Evolutionary conservation across 1,140 invertebrate species (phyloP), one percentile per base, ranked within the genome.

Genomic region (Drosophila obscura): DNA sequence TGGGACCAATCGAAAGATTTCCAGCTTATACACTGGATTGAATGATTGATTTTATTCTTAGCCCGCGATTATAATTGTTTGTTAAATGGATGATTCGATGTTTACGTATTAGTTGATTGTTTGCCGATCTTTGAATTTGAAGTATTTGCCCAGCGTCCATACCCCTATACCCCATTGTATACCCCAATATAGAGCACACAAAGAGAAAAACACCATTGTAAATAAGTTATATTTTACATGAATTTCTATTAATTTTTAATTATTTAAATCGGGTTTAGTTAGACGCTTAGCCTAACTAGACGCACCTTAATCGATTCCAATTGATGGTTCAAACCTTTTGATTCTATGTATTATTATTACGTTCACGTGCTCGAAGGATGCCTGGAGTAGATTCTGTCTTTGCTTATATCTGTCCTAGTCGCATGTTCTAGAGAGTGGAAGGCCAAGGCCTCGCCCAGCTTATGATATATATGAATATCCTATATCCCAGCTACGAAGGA

Each of bases 241-340:
- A 75, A 63, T 57, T 45, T 41, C 11, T 58, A 62, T 65, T 57
- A 64, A 39, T 60, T 44, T 60, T 71, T 83, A 64, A 53, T 73
- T 77, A 76, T 68, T 75, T 46, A 75, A 67, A 44, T 59, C 15
- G 72, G 55, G 63, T 76, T 75, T 85, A 82, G 64, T 83, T 87
- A 81, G 74, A 56, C 61, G 57, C 60, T 64, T 83, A 82, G 79
- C 0, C 22, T 69, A 19, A 19, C 1, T 82, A 83, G 80, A 65
- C 22, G 2, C 59, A 72, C 64, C 61, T 69, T 80, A 52, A 81
- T 41, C 49, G 80, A 81, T 85, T 78, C 78, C 82, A 85, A 87
- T 73, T 65, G 26, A 73, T 26, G 7, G 55, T 64, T 43, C 59
- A 81, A 77, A 16, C 44, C 58, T 31, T 51, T 61, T 31, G 31